Evolutionary conservation across 2,113 vertebrate species (phyloP).

Genomic region (Chrysemys picta): DNA sequence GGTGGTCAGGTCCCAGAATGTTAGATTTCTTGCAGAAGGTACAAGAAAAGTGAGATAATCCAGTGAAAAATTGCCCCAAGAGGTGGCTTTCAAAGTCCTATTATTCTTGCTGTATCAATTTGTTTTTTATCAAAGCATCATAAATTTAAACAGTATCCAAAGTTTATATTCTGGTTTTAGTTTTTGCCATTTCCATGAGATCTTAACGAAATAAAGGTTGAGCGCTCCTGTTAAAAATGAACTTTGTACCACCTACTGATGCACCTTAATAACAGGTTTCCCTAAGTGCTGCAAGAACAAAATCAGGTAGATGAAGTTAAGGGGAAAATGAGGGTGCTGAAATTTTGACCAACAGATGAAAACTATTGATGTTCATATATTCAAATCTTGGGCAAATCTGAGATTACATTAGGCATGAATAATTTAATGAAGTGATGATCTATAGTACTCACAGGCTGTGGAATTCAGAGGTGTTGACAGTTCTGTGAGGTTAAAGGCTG

Average conservation of each 20-base stretch:
- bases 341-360: not conserved
- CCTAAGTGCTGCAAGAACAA: not conserved
- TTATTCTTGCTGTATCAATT: fast-evolving
- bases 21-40: fast-evolving
- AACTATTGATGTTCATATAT: too few relatives aligned
- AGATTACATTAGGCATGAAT: not conserved
- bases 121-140: not conserved
- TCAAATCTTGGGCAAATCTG: too few relatives aligned
- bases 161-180: too few relatives aligned
- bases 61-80: not conserved
- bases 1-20: not conserved
- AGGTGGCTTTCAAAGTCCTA: not conserved
- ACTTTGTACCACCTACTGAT: not conserved
- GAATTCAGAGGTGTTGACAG: not conserved
- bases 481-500: too few relatives aligned
- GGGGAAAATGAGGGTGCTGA: too few relatives aligned
- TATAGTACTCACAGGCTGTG: not conserved
- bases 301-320: not conserved
- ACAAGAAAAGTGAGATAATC: not conserved
- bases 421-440: not conserved
- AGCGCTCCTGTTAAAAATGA: not conserved
- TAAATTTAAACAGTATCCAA: not conserved
- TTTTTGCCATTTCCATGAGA: not conserved
- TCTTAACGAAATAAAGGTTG: not conserved
- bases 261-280: not conserved